Conservation (phyloP, 2,888 invertebrate species). For the Dryocosmus kuriphilus region DNA sequence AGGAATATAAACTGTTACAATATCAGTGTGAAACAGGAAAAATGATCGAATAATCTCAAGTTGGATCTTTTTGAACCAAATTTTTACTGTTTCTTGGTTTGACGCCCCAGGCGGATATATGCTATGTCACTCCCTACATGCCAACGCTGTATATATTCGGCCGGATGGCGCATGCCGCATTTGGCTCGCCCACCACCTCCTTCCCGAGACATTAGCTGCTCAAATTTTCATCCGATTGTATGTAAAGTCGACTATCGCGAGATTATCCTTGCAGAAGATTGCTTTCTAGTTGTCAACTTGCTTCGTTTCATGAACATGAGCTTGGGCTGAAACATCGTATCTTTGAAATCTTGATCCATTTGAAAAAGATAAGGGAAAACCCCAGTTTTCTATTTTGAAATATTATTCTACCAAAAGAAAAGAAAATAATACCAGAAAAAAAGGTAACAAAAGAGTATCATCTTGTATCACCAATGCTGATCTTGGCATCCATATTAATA, state of each 20-base stretch:
- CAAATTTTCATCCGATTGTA: slow-evolving; percentile 17
- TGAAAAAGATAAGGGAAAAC: not conserved
- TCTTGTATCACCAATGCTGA: not conserved
- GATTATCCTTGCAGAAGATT: not conserved
- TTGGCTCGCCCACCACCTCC: slow-evolving; percentile 13
- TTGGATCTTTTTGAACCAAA: not conserved
- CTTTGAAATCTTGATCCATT: not conserved
- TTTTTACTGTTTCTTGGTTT: not conserved
- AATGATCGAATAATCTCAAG: not conserved
- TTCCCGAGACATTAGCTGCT: not conserved
- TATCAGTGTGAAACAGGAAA: too few relatives aligned
- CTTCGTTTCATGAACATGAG: not conserved
- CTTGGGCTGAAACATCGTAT: not conserved
- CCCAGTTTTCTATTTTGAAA: not conserved
- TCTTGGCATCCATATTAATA: not conserved
- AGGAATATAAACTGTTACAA: too few relatives aligned
- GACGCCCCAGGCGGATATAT: not conserved
- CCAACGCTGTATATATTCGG: slow-evolving; percentile 1
- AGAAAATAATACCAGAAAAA: not conserved
- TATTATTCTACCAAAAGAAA: not conserved
- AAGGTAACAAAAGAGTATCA: not conserved
- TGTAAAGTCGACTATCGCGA: slow-evolving; percentile 3
- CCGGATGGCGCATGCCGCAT: slow-evolving; percentile 1
- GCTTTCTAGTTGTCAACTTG: not conserved
- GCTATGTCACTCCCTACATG: not conserved